Conservation (phyloP, 2,888 invertebrate species). For the Phorcus lineatus region DNA sequence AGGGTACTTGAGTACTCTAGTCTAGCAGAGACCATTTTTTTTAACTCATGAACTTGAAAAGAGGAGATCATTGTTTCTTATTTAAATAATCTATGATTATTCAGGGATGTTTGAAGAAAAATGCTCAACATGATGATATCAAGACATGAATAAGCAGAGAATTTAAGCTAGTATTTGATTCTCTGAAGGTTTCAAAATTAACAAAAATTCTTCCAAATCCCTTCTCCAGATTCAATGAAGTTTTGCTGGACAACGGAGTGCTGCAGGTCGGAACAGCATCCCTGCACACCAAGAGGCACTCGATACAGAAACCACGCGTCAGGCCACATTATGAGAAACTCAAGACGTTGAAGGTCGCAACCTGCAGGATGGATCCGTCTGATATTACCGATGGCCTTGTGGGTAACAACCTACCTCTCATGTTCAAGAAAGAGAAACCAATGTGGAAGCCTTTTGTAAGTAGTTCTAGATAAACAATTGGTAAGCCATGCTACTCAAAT, state of each 20-base stretch:
- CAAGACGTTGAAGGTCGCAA: not conserved
- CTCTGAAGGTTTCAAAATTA: too few species aligned
- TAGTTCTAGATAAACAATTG: too few species aligned
- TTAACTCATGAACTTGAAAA: too few species aligned
- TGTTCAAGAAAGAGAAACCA: not conserved
- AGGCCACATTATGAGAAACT: not conserved
- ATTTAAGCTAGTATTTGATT: too few species aligned
- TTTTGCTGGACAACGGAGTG: conserved; percentile 51
- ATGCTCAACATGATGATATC: too few species aligned
- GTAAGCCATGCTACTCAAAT: too few species aligned
- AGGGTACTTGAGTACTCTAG: too few species aligned
- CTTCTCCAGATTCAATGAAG: conserved; percentile 48
- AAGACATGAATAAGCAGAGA: too few species aligned
- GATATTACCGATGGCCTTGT: not conserved
- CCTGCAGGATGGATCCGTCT: not conserved
- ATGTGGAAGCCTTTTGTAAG: not conserved
- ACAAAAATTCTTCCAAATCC: not conserved
- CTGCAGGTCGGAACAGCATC: conserved; percentile 45
- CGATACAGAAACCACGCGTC: not conserved
- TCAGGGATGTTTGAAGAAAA: too few species aligned
- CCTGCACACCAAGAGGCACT: not conserved
- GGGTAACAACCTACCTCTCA: not conserved
- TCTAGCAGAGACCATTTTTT: too few species aligned
- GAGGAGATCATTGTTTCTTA: too few species aligned
- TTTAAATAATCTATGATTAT: too few species aligned